Conservation (phyloP, 2,888 invertebrate species). For the Phasia obesa region DNA sequence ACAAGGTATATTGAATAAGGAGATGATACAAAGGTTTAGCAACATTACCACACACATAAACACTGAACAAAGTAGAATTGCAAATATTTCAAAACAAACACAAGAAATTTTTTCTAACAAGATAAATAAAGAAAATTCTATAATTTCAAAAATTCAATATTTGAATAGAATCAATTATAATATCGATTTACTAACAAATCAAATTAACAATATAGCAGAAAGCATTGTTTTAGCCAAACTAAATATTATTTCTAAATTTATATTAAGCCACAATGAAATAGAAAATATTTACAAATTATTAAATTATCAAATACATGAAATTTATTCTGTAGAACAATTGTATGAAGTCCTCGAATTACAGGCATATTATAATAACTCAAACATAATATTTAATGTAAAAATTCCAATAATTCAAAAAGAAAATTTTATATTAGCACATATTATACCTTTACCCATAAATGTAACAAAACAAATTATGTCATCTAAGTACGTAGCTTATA, state of each 20-base stretch:
- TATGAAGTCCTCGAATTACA: conserved; percentile 63
- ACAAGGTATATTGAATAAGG: conserved; percentile 31
- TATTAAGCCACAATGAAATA: conserved; percentile 46
- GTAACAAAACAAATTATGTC: conserved; percentile 27
- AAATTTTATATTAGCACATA: conserved; percentile 20
- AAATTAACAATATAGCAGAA: conserved; percentile 61
- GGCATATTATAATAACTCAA: conserved; percentile 26
- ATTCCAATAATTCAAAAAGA: conserved; percentile 52
- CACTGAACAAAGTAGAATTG: conserved; percentile 35
- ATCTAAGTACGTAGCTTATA: conserved; percentile 37
- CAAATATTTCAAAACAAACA: conserved; percentile 36
- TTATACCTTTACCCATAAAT: conserved; percentile 47
- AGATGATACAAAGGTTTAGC: conserved; percentile 53
- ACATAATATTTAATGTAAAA: conserved; percentile 63
- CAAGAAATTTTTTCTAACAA: conserved; percentile 28
- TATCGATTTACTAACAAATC: conserved; percentile 50
- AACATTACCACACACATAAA: conserved; percentile 53
- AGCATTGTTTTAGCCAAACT: conserved; percentile 63
- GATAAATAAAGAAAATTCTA: conserved; percentile 26
- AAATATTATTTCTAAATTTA: conserved; percentile 66
- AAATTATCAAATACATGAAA: conserved; percentile 52
- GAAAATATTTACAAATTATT: conserved; percentile 3
- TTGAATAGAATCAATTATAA: conserved; percentile 50
- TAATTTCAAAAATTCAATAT: conserved; percentile 39
- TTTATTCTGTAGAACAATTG: conserved; percentile 59